Evolutionary conservation across 1,140 invertebrate genomes (phyloP).

Genomic region (Telenomus remus): DNA sequence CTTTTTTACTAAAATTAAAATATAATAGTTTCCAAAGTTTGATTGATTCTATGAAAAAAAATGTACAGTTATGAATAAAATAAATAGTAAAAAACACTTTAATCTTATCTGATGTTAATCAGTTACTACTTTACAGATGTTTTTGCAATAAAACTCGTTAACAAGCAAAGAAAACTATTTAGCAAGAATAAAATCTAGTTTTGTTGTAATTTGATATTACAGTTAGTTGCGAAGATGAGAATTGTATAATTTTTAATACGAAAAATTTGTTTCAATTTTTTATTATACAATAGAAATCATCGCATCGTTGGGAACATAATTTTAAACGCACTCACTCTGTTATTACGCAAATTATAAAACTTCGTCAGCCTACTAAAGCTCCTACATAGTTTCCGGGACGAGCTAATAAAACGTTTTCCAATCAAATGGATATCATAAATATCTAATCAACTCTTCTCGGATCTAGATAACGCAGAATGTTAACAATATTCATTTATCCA

Average conservation of each 20-base stretch:
- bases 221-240: constrained; percentile 8
- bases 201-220: constrained; percentile 18
- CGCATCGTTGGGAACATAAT: constrained; percentile 1
- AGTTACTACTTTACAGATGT: constrained; percentile 1
- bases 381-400: constrained; percentile 16
- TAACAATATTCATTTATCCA: constrained; percentile 46
- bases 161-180: constrained; percentile 2
- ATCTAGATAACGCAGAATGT: constrained; percentile 40
- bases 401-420: constrained; percentile 33
- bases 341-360: constrained; percentile 31
- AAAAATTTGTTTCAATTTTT: constrained; percentile 3
- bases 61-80: constrained; percentile 35
- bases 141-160: constrained; percentile 5
- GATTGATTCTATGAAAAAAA: constrained; percentile 21
- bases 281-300: constrained; percentile 14
- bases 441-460: constrained; percentile 36
- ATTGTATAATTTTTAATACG: background rate
- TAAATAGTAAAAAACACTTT: constrained; percentile 10
- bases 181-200: constrained; percentile 5
- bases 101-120: constrained; percentile 4
- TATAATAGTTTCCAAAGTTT: constrained; percentile 6
- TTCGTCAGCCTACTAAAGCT: constrained; percentile 7
- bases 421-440: constrained; percentile 39
- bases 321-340: no score
- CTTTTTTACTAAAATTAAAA: constrained; percentile 13